Base-by-base conservation (phyloP, 2,888 invertebrate species). In the Drosophila paracracens region DNA sequence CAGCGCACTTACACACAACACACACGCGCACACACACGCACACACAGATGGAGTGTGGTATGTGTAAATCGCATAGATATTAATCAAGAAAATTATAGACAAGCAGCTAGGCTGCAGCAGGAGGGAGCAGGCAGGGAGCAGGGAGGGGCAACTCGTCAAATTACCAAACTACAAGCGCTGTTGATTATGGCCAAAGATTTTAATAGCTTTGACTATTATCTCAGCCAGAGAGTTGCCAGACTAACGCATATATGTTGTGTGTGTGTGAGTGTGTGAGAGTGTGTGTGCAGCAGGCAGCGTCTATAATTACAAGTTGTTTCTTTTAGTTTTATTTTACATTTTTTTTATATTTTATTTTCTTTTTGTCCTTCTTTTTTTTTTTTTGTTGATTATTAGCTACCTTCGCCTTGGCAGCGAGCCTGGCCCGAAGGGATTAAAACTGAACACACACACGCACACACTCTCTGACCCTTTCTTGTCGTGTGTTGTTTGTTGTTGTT, bases 21-120 rank as follows among this genome's bases (percentile, higher is more conserved):
- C 56, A 43, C 61, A 35, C 57, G 8, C 48, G 48, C 52, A 40
- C 46, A 53, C 7, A 61, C 27, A 21, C 27, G 2, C 29, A 29
- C 18, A 11, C 29, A 51, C 3, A 1, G 18, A 27, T 29, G 3
- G 31, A 16, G 40, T 31, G 36, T 35, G 29, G 70, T n/a, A 64
- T 85, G 83, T 85, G 83, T 88, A 85, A 88, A 73, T 82, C 85
- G 72, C 76, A 77, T 85, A 89, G 85, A 89, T 89, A 85, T 85
- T 86, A 88, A 86, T 86, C 90, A 86, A 78, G 85, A 82, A 86
- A 86, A 86, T 86, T 86, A 86, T 85, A 88, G 80, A 84, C 80
- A 73, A 58, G 60, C 68, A 60, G 71, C 65, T 25, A 36, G 13
- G 25, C 25, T 16, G 46, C 46, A n/a, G 27, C 27, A 6, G 7